phyloP scores from a whole-genome alignment of 2,797 vertebrate genomes.

The Taeniopygia guttata region DNA sequence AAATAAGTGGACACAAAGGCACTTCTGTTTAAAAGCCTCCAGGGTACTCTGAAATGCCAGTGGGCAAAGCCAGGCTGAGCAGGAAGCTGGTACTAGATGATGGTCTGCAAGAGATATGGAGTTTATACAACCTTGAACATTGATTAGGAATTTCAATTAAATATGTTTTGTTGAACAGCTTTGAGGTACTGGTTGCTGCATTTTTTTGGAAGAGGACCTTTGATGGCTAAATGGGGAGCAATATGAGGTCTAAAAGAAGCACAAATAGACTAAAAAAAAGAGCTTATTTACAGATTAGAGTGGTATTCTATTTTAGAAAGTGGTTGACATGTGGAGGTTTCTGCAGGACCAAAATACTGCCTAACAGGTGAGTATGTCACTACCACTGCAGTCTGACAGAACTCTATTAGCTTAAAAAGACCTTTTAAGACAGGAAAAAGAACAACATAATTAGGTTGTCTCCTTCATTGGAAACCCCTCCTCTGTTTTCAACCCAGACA shows the following conservation, averaged over 20 bases:
- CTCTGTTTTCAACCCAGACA: background rate
- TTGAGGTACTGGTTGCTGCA: background rate
- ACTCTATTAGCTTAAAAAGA: background rate
- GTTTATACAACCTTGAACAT: background rate
- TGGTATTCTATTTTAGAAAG: background rate
- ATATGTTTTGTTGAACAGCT: background rate
- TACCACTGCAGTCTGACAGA: background rate
- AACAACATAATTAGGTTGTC: background rate
- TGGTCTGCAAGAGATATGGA: background rate
- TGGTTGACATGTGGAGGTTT: background rate
- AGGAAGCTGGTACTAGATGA: background rate
- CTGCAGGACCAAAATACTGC: background rate
- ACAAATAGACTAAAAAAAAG: background rate
- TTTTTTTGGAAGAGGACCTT: background rate
- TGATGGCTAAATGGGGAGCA: background rate
- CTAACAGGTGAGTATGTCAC: background rate
- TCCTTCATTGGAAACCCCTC: background rate
- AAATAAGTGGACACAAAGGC: background rate
- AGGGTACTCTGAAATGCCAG: background rate
- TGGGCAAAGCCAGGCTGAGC: background rate
- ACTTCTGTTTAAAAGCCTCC: background rate
- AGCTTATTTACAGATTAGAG: background rate
- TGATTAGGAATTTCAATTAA: background rate
- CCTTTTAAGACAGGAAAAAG: background rate
- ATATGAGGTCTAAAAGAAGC: background rate